A percentile compares a stretch with the other conserved stretches of the same genome.
phyloP scores from a whole-genome alignment of 2,113 vertebrate genomes.

The Platichthys stellatus region DNA sequence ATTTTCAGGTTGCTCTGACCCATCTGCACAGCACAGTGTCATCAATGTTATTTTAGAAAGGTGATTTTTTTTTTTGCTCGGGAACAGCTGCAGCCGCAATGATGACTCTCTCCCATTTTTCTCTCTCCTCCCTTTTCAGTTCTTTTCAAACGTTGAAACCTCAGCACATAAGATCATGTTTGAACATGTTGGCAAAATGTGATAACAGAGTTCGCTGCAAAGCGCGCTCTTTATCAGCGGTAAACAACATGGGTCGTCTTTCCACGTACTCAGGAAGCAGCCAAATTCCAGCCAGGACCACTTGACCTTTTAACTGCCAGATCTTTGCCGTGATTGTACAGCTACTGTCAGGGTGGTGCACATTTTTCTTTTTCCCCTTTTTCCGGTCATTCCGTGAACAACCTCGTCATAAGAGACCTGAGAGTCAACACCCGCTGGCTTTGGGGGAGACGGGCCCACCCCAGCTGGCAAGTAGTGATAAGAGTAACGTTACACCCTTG shows the following conservation, averaged over 20 bases:
- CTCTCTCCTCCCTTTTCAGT: neutral
- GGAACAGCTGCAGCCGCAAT: constrained; percentile 5
- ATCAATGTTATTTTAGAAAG: constrained; percentile 38
- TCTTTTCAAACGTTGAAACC: constrained; percentile 5
- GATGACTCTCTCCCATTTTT: neutral
- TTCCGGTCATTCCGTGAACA: neutral
- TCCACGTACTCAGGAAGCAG: constrained; percentile 20
- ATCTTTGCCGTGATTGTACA: constrained; percentile 30
- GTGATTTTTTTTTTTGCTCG: constrained; percentile 4
- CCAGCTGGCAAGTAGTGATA: constrained; percentile 41
- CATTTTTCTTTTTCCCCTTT: neutral
- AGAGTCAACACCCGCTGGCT: constrained; percentile 14
- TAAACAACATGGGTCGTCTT: neutral
- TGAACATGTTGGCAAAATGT: neutral
- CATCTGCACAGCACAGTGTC: neutral
- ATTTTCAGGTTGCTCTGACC: constrained; percentile 12
- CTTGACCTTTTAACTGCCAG: neutral
- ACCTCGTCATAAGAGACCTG: neutral
- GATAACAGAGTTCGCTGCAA: neutral
- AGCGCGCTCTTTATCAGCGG: neutral
- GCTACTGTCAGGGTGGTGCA: constrained; percentile 15
- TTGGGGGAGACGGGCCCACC: constrained; percentile 5
- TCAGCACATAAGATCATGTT: neutral
- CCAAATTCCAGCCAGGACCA: constrained; percentile 9
- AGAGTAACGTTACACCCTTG: neutral